These are phyloP conservation scores for Corythaixoides concolor DNA, from an alignment of 2,113 vertebrate genomes.

Conservation along the genomic window DNA sequence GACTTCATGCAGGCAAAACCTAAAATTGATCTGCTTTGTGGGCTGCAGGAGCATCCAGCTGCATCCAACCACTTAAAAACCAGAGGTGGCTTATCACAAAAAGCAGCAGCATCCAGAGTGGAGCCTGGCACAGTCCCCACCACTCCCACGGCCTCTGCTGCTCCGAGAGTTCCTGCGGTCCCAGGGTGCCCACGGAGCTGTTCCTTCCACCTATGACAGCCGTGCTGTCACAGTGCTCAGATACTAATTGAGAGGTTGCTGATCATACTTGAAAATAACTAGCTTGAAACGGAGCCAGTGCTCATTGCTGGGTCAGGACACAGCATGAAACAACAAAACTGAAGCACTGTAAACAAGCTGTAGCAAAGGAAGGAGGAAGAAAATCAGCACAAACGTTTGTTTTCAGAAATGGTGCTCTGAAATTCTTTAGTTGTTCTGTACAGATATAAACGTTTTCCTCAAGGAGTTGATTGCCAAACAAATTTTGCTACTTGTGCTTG, in stretches of 20 bases:
- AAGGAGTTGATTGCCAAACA: neutral
- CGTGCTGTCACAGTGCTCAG: neutral
- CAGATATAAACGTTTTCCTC: neutral
- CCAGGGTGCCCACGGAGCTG: neutral
- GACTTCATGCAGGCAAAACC: neutral
- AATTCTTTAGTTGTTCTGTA: neutral
- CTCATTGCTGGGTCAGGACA: neutral
- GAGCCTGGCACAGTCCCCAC: neutral
- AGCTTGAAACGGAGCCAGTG: neutral
- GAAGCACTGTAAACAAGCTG: neutral
- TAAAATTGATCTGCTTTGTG: neutral
- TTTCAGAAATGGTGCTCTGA: neutral
- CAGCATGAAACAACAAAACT: neutral
- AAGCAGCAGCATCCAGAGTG: neutral
- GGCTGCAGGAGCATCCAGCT: neutral
- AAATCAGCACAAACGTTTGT: neutral
- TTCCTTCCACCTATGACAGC: neutral
- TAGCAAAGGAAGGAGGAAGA: neutral
- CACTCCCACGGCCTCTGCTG: neutral
- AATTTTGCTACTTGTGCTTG: neutral
- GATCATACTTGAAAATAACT: neutral
- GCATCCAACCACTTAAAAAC: neutral
- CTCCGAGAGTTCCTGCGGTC: rapidly evolving
- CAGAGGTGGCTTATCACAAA: neutral
- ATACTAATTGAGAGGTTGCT: neutral